Percentiles rank a stretch among this genome's conserved stretches.
Conservation (phyloP, 23 tunicate genomes). For the Diplosoma virens region DNA sequence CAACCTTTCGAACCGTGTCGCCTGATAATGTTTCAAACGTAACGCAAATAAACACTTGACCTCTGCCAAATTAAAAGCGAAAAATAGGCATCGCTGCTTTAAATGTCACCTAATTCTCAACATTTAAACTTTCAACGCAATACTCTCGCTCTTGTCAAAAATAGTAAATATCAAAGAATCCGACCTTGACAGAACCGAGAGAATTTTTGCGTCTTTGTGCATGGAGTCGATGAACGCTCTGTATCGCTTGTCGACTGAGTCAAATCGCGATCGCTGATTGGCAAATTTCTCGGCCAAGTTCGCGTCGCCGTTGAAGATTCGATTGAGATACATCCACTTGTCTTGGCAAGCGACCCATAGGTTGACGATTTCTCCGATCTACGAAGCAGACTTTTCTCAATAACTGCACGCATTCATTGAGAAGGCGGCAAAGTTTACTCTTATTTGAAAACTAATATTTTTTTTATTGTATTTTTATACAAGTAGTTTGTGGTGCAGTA, state of each 20-base stretch:
- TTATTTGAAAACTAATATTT: too few species aligned
- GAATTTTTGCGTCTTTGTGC: conserved; percentile 71
- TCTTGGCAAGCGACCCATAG: conserved; percentile 90
- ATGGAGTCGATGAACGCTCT: conserved; percentile 69
- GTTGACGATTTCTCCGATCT: conserved; percentile 73
- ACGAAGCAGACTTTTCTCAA: background rate
- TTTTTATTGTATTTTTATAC: too few species aligned
- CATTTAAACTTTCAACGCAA: too few species aligned
- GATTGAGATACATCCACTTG: conserved; percentile 90
- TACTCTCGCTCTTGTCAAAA: too few species aligned
- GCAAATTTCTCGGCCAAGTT: conserved; percentile 24
- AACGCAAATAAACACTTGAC: too few species aligned
- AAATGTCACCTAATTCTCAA: too few species aligned
- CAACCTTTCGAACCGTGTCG: conserved; percentile 86
- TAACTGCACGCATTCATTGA: too few species aligned
- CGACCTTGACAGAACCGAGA: conserved; percentile 88
- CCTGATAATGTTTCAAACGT: conserved; percentile 18
- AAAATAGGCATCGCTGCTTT: too few species aligned
- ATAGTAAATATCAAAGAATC: too few species aligned
- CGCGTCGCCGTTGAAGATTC: conserved; percentile 53
- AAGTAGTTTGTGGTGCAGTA: too few species aligned
- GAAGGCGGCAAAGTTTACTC: too few species aligned
- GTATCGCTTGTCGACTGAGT: conserved; percentile 47
- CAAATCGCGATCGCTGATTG: conserved; percentile 7
- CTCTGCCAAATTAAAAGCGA: too few species aligned